These are phyloP conservation scores for Drosophila limbata DNA, from an alignment of 2,888 invertebrate genomes.

Conservation along the genomic window DNA sequence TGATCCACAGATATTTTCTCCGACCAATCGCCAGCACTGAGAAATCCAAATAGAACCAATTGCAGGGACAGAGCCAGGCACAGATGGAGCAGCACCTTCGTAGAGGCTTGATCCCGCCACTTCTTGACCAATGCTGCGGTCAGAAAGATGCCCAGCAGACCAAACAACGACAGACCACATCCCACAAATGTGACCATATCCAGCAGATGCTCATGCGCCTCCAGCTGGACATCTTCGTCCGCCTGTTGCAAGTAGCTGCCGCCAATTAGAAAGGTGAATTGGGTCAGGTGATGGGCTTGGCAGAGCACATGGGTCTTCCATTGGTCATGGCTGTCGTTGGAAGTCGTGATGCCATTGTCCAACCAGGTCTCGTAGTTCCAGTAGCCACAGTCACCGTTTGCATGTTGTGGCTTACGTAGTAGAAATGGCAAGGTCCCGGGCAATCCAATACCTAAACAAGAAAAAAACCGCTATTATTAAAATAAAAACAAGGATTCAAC, in stretches of 20 bases:
- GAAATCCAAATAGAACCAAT: constrained; percentile 85
- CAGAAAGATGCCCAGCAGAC: constrained; percentile 87
- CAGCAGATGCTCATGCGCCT: constrained; percentile 85
- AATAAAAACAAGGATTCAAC: background rate
- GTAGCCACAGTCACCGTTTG: constrained; percentile 86
- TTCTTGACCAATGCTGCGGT: constrained; percentile 87
- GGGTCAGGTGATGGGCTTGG: constrained; percentile 87
- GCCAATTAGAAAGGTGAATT: constrained; percentile 87
- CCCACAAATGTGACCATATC: constrained; percentile 88
- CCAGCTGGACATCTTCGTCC: constrained; percentile 31
- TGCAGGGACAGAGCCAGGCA: constrained; percentile 88
- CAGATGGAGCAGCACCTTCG: constrained; percentile 89
- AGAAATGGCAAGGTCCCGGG: constrained; percentile 87
- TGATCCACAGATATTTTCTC: constrained; percentile 51
- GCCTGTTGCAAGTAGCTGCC: constrained; percentile 71
- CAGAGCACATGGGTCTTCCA: constrained; percentile 83
- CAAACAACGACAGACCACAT: constrained; percentile 87
- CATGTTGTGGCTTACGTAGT: constrained; percentile 34
- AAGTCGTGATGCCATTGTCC: constrained; percentile 86
- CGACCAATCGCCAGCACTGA: constrained; percentile 67
- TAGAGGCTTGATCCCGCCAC: constrained; percentile 88
- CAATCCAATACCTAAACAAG: constrained; percentile 83
- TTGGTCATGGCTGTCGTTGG: constrained; percentile 34
- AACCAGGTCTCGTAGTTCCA: constrained; percentile 89
- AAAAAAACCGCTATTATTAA: background rate